Evolutionary conservation across 30 jellyfish, hydroid and myxozoan genomes (phyloP).

Genomic region (Sanderia malayensis): DNA sequence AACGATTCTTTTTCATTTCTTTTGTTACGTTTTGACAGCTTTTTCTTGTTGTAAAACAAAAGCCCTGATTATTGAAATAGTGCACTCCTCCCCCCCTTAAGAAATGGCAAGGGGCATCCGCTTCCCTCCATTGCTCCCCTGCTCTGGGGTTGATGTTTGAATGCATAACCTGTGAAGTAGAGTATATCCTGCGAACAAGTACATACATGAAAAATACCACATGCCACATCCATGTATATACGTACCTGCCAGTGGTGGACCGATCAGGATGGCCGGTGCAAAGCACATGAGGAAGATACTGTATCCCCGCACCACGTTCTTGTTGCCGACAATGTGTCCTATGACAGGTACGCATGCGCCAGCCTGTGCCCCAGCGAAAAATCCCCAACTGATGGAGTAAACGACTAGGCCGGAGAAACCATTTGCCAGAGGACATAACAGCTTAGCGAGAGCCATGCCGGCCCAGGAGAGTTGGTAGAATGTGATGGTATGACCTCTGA

Average conservation of each 20-base stretch:
- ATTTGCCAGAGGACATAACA: conserved; percentile 39
- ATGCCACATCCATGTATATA: no score
- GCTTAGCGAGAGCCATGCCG: conserved; percentile 31
- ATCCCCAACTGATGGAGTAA: conserved; percentile 35
- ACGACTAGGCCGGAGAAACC: conserved; percentile 25
- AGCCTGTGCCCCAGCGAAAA: conserved; percentile 32
- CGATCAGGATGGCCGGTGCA: conserved; percentile 42
- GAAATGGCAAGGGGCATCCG: no score
- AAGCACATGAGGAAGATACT: conserved; percentile 46
- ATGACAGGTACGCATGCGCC: conserved; percentile 40
- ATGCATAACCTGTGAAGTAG: no score
- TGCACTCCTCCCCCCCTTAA: no score
- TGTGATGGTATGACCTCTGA: not conserved
- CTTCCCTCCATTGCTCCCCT: no score
- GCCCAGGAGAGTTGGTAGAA: conserved; percentile 32
- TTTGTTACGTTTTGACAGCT: no score
- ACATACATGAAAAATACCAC: no score
- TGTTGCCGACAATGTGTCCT: conserved; percentile 31
- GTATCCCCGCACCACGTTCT: conserved; percentile 30
- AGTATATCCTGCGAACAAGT: no score
- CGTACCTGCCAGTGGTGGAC: conserved; percentile 70
- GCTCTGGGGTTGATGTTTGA: no score
- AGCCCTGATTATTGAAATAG: no score
- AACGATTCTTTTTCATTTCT: no score
- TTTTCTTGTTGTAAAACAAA: no score